These are phyloP conservation scores for Euzophera pinguis DNA, from an alignment of 2,888 invertebrate species.

Conservation along the genomic window DNA sequence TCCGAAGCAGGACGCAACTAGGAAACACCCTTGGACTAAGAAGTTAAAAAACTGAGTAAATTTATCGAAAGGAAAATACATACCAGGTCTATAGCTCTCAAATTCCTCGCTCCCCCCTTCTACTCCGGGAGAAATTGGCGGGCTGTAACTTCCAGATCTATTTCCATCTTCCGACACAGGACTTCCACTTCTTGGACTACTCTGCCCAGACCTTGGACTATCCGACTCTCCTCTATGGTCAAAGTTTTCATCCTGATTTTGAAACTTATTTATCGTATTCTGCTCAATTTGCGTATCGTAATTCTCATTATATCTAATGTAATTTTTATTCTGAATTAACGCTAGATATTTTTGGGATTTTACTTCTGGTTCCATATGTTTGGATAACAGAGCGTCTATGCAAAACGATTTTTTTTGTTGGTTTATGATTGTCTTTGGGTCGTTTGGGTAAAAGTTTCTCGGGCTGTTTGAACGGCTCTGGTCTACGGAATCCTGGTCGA, in stretches of 20 bases:
- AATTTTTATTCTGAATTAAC: slow-evolving; percentile 64
- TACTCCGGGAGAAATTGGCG: slow-evolving; percentile 92
- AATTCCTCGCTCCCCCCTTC: slow-evolving; percentile 82
- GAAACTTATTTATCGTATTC: slow-evolving; percentile 63
- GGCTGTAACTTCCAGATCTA: slow-evolving; percentile 86
- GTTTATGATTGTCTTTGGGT: slow-evolving; percentile 60
- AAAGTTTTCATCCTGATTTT: slow-evolving; percentile 25
- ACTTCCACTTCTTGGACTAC: slow-evolving; percentile 57
- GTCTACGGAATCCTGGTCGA: slow-evolving; percentile 58
- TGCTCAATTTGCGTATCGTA: slow-evolving; percentile 70
- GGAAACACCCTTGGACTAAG: too few species aligned
- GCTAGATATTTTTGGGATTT: slow-evolving; percentile 56
- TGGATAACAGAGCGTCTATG: slow-evolving; percentile 92
- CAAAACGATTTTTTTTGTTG: slow-evolving; percentile 88
- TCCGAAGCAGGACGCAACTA: too few species aligned
- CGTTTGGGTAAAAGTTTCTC: slow-evolving; percentile 50
- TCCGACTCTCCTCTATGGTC: slow-evolving; percentile 35
- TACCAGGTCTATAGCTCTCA: slow-evolving; percentile 69
- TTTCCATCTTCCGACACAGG: slow-evolving; percentile 80
- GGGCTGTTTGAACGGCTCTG: slow-evolving; percentile 61
- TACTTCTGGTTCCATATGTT: slow-evolving; percentile 58
- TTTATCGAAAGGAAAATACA: slow-evolving; percentile 22
- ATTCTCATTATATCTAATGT: slow-evolving; percentile 61
- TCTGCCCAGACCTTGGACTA: slow-evolving; percentile 54
- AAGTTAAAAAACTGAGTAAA: background rate